Percentiles rank a stretch among this genome's conserved stretches.
phyloP scores from a whole-genome alignment of 37 sponge, comb jelly and placozoan genomes.

The Theonella swinhoei region DNA sequence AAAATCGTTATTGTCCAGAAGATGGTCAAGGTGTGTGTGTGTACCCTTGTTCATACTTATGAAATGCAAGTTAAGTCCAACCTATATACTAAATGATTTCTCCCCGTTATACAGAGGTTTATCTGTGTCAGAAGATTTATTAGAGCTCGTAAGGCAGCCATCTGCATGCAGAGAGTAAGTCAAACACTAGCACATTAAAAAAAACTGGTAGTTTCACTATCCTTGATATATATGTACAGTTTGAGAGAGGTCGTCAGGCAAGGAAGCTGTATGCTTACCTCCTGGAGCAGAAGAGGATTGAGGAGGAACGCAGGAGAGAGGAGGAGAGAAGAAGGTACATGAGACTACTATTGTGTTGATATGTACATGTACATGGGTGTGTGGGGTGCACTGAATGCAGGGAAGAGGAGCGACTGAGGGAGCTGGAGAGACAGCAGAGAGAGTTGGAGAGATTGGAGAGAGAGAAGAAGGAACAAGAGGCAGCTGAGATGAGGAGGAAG shows the following conservation, averaged over 20 bases:
- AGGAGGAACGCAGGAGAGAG: constrained; percentile 85
- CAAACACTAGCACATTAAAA: background rate
- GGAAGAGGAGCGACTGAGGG: constrained; percentile 82
- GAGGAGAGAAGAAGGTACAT: constrained; percentile 75
- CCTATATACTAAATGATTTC: background rate
- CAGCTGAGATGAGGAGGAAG: constrained; percentile 82
- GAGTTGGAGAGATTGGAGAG: constrained; percentile 88
- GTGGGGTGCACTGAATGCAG: background rate
- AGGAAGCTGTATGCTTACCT: constrained; percentile 71
- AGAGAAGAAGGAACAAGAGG: constrained; percentile 83
- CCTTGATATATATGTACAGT: constrained; percentile 32
- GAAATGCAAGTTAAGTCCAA: background rate
- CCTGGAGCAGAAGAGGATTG: constrained; percentile 81
- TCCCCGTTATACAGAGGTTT: constrained; percentile 34
- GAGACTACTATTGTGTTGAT: background rate
- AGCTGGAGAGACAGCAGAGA: constrained; percentile 76
- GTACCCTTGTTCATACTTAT: too few relatives aligned
- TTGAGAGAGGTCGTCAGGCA: constrained; percentile 75
- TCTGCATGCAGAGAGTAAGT: constrained; percentile 86
- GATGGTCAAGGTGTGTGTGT: constrained; percentile 64
- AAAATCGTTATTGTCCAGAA: constrained; percentile 72
- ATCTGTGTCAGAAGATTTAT: constrained; percentile 54
- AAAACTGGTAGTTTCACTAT: background rate
- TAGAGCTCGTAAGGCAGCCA: constrained; percentile 57
- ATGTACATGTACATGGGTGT: background rate